Percentiles rank a stretch among this genome's conserved stretches.
These are phyloP conservation scores for Catharus ustulatus DNA, from an alignment of 2,797 vertebrate genomes.

Conservation along the genomic window DNA sequence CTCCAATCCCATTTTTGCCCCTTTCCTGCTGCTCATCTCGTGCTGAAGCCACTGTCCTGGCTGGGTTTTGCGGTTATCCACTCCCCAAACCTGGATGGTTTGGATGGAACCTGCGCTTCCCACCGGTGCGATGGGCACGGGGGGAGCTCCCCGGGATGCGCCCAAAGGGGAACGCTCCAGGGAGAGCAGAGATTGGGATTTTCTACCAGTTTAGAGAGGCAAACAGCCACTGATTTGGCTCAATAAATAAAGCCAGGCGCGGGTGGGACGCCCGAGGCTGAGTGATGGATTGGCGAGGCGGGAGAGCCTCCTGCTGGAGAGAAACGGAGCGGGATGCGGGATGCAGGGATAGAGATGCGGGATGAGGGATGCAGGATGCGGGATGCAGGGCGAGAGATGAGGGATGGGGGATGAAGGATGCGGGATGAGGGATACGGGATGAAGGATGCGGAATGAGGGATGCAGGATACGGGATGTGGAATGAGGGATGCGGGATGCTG, in stretches of 20 bases:
- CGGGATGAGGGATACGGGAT: too few species aligned
- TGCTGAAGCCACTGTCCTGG: not conserved
- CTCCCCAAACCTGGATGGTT: rapidly evolving
- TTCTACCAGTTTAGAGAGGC: rapidly evolving
- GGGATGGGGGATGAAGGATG: too few species aligned
- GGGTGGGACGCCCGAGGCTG: not conserved
- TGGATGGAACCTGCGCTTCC: too few species aligned
- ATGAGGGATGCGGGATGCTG: too few species aligned
- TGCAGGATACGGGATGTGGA: too few species aligned
- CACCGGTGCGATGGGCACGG: rapidly evolving
- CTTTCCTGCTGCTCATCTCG: not conserved
- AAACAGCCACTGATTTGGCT: too few species aligned
- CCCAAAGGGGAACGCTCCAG: rapidly evolving
- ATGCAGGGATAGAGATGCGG: too few species aligned
- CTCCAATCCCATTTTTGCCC: not conserved
- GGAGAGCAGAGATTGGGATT: too few species aligned
- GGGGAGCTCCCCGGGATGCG: too few species aligned
- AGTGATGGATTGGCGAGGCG: not conserved
- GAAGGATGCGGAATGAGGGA: too few species aligned
- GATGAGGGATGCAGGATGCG: too few species aligned
- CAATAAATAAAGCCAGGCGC: not conserved
- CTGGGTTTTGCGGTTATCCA: not conserved
- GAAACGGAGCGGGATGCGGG: not conserved
- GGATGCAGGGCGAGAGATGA: too few species aligned
- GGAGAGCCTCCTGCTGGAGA: slow-evolving; percentile 41